phyloP scores from a whole-genome alignment of 1,140 invertebrate species.

The Samia ricini region DNA sequence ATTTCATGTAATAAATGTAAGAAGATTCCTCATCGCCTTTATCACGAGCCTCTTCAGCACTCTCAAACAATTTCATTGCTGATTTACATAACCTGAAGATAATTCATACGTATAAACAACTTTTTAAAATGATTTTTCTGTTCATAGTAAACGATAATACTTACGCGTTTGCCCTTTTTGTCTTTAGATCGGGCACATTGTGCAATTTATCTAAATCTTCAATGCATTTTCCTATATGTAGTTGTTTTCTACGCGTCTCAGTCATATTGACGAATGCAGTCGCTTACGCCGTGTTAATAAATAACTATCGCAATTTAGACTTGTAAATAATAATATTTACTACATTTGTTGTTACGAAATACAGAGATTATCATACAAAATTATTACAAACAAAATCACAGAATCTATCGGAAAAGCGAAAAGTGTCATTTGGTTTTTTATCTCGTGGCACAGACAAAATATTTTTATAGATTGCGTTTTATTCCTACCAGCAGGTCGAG shows the following conservation, averaged over 20 bases:
- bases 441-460: conserved; percentile 14
- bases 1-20: conserved; percentile 85
- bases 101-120: neutral
- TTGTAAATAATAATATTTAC: conserved; percentile 35
- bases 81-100: conserved; percentile 73
- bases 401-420: conserved; percentile 35
- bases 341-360: conserved; percentile 56
- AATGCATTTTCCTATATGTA: conserved; percentile 75
- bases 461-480: neutral
- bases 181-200: conserved; percentile 73
- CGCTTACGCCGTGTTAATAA: conserved; percentile 21
- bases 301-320: conserved; percentile 23
- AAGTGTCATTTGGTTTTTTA: conserved; percentile 55
- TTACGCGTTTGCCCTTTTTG: conserved; percentile 74
- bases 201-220: conserved; percentile 77
- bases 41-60: conserved; percentile 75
- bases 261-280: conserved; percentile 58
- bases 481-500: too few species aligned
- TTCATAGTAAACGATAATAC: conserved; percentile 24
- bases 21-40: conserved; percentile 83
- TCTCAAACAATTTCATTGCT: conserved; percentile 79
- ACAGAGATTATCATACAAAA: conserved; percentile 45
- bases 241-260: conserved; percentile 72
- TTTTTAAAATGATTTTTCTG: neutral
- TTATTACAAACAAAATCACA: conserved; percentile 57